These are phyloP conservation scores for Cenopis cana DNA, from an alignment of 2,888 invertebrate genomes.

Conservation along the genomic window DNA sequence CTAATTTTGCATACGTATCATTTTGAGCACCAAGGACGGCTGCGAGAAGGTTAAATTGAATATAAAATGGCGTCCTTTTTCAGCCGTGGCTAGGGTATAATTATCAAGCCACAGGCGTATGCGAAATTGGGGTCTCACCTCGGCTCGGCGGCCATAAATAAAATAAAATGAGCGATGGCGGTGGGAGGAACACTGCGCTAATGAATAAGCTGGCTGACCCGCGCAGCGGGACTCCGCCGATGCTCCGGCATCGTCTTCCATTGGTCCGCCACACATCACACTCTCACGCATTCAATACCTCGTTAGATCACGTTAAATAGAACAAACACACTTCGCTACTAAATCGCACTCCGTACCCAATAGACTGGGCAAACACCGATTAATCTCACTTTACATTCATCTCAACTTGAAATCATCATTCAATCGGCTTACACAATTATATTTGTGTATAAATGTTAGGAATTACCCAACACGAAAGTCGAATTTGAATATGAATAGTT, in stretches of 20 bases:
- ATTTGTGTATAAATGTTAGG: conserved; percentile 71
- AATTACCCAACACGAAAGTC: conserved; percentile 79
- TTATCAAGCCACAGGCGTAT: conserved; percentile 80
- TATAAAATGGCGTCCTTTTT: conserved; percentile 79
- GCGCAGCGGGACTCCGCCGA: conserved; percentile 45
- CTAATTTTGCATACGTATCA: conserved; percentile 41
- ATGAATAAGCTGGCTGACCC: conserved; percentile 73
- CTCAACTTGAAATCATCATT: conserved; percentile 67
- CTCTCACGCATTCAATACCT: conserved; percentile 16
- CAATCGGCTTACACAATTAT: conserved; percentile 77
- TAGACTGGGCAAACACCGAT: conserved; percentile 62
- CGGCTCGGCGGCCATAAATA: conserved; percentile 79
- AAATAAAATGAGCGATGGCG: conserved; percentile 78
- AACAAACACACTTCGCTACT: conserved; percentile 34
- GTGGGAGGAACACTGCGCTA: conserved; percentile 80
- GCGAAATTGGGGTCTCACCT: conserved; percentile 85
- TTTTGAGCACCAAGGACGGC: conserved; percentile 40
- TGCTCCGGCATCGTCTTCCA: conserved; percentile 45
- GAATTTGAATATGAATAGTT: conserved; percentile 83
- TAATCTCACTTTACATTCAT: conserved; percentile 64
- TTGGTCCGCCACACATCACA: conserved; percentile 42
- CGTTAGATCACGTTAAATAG: conserved; percentile 22
- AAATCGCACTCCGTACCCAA: conserved; percentile 49
- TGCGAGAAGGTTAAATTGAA: conserved; percentile 61
- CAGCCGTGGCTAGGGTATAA: conserved; percentile 78